Percentiles rank a stretch among this genome's conserved stretches.
phyloP scores from a whole-genome alignment of 2,888 invertebrate species.

The Acanthacorydalis orientalis region DNA sequence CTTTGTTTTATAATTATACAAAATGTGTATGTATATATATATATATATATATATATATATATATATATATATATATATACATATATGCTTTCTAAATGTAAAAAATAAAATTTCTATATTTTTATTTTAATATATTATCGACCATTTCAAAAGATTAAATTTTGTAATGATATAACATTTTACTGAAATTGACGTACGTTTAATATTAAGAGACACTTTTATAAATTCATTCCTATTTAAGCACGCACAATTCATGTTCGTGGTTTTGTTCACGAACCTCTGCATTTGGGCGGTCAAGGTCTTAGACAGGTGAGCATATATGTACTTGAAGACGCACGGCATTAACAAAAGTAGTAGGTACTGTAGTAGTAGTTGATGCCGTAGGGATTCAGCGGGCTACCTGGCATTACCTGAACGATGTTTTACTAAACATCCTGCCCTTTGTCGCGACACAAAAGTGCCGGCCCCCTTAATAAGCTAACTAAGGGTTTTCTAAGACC shows the following conservation, averaged over 20 bases:
- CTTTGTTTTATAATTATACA: too few relatives aligned
- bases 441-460: background rate
- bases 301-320: background rate
- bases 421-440: slow-evolving; percentile 4
- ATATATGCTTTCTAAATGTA: too few relatives aligned
- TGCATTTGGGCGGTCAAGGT: background rate
- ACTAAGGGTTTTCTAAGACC: slow-evolving; percentile 2
- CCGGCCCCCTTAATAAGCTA: slow-evolving; percentile 2
- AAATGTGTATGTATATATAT: too few relatives aligned
- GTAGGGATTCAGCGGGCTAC: background rate
- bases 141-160: too few relatives aligned
- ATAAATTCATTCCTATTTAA: too few relatives aligned
- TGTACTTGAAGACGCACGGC: background rate
- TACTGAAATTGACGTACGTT: too few relatives aligned
- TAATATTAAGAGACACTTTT: too few relatives aligned
- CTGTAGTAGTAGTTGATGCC: background rate
- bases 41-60: too few relatives aligned
- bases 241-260: background rate
- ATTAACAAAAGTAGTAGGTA: background rate
- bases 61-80: too few relatives aligned
- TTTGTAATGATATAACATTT: too few relatives aligned
- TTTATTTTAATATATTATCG: too few relatives aligned
- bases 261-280: background rate
- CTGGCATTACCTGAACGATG: background rate
- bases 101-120: too few relatives aligned